phyloP scores from a whole-genome alignment of 2,797 vertebrate species.

The Scolopax bukidnonensis region DNA sequence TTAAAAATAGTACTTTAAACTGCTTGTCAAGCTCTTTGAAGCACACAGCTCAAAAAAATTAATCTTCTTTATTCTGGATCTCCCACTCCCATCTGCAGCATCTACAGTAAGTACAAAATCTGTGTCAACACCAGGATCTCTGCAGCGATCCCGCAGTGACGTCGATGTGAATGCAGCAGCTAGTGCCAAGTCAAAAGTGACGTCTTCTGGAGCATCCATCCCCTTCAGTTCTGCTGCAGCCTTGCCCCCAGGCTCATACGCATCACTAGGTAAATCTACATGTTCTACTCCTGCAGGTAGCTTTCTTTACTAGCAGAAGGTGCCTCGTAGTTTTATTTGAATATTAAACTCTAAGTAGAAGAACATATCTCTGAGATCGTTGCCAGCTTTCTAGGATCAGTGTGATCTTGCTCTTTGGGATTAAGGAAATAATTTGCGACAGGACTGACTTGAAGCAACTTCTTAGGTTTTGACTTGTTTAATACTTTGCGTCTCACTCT shows the following conservation, averaged over 20 bases:
- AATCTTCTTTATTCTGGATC: constrained; percentile 64
- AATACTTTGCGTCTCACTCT: background rate
- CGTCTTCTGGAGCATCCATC: constrained; percentile 81
- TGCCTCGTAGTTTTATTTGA: background rate
- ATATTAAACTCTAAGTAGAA: background rate
- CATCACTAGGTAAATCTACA: constrained; percentile 90
- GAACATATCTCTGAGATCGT: background rate
- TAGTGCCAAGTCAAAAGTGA: constrained; percentile 92
- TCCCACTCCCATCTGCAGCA: constrained; percentile 76
- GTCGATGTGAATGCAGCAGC: constrained; percentile 96
- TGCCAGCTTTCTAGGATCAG: background rate
- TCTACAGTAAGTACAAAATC: constrained; percentile 88
- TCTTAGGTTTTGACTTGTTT: background rate
- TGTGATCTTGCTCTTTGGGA: constrained; percentile 8
- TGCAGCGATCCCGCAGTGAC: constrained; percentile 97
- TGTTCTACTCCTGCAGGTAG: constrained; percentile 26
- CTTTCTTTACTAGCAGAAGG: background rate
- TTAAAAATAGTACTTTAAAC: constrained; percentile 62
- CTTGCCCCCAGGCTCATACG: constrained; percentile 94
- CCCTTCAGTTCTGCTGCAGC: constrained; percentile 93
- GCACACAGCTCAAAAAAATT: constrained; percentile 50
- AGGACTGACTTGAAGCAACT: background rate
- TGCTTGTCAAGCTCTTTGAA: constrained; percentile 55
- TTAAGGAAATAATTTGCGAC: background rate
- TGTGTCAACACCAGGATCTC: constrained; percentile 86